phyloP scores from a whole-genome alignment of 2,888 invertebrate genomes.

The Apodemia zela region DNA sequence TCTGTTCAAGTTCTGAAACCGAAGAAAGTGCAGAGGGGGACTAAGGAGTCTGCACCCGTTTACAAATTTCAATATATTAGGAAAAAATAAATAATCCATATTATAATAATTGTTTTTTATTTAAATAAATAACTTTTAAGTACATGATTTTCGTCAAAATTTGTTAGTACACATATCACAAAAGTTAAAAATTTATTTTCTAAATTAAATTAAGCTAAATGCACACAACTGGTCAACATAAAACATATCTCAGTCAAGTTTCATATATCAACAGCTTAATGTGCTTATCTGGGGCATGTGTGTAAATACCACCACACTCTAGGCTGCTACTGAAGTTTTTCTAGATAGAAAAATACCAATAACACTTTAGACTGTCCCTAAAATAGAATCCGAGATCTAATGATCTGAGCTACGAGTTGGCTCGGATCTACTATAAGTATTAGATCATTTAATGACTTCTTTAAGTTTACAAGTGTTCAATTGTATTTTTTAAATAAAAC shows the following conservation, averaged over 20 bases:
- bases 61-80: conserved; percentile 91
- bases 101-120: neutral
- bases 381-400: neutral
- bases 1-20: conserved; percentile 82
- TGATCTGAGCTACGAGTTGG: no score
- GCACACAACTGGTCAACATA: neutral
- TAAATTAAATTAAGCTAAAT: neutral
- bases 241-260: neutral
- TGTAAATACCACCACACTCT: neutral
- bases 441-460: neutral
- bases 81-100: conserved; percentile 81
- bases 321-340: neutral
- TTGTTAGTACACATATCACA: conserved; percentile 4
- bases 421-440: neutral
- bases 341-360: neutral
- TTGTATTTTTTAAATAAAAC: neutral
- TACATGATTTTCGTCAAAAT: neutral
- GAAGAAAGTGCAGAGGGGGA: conserved; percentile 82
- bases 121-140: conserved; percentile 21
- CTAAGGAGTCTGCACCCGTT: conserved; percentile 85
- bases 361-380: neutral
- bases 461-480: neutral
- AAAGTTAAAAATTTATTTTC: neutral
- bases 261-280: neutral
- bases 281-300: neutral